Base-by-base conservation (phyloP, 2,888 invertebrate genomes). In the Saturnia pavonia region DNA sequence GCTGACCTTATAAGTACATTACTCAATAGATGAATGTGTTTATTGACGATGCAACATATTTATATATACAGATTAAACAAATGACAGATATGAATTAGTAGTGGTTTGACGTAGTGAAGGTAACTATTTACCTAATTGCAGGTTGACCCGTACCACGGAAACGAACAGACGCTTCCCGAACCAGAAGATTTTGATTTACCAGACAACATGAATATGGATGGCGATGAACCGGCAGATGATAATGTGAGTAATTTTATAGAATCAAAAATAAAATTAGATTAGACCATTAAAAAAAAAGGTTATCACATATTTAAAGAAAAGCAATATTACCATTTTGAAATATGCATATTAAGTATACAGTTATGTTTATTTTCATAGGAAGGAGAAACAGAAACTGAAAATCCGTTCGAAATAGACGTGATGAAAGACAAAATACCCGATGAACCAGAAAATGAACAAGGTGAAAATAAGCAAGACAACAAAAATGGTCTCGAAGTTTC, bases 141-240 rank as follows among this genome's bases (percentile, higher is more conserved):
- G 94, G 91, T 95, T 69, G 97, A 98, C 94, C 96, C 97, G 0
- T 96, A 97, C 83, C 97, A 98, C 83, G 97, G 97, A 57, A 96
- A 97, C 70, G 95, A 97, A 74, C 96, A 96, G 77, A 96, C 96
- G 66, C 94, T 96, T 16, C 96, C 97, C 0, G 97, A 98, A 82
- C 96, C 98, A 0, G 98, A 98, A 87, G 95, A 97, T 68, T 95
- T 98, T 88, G 98, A 99, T 82, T 89, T 99, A 73, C 98, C 98
- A 0, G 98, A 99, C 63, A 97, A 98, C 87, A 93, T 98, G 78
- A 96, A 98, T 76, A 89, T 98, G 25, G 98, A 98, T 81, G 97
- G 96, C 91, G 76, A 96, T 94, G 83, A 95, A 54, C 82, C 91
- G 11, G 95, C 96, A 25, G 95, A 96, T 74, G 89, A 94, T 72